Evolutionary conservation across 2,797 vertebrate species (phyloP).

Genomic region (Argyrosomus regius): DNA sequence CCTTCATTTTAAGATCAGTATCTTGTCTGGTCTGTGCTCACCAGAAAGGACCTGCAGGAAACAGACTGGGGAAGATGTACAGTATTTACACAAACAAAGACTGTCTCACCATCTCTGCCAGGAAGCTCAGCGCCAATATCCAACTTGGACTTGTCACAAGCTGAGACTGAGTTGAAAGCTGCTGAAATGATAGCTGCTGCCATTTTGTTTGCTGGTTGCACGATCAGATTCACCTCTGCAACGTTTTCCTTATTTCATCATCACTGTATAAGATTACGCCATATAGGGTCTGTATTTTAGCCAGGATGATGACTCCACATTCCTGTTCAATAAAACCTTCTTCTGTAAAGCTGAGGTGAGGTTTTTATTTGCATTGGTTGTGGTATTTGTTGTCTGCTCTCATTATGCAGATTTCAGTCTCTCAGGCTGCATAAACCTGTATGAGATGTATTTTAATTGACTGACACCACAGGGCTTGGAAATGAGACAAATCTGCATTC

Average conservation of each 20-base stretch:
- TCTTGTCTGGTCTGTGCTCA: constrained; percentile 26
- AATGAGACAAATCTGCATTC: background rate
- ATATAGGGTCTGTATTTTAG: background rate
- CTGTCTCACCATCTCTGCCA: constrained; percentile 52
- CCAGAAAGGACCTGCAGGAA: constrained; percentile 32
- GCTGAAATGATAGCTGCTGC: background rate
- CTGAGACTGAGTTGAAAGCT: constrained; percentile 24
- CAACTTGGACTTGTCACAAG: constrained; percentile 38
- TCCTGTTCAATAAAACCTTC: background rate
- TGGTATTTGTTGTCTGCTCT: background rate
- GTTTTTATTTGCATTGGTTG: background rate
- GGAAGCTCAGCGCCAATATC: constrained; percentile 28
- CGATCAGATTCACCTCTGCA: background rate
- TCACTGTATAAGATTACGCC: background rate
- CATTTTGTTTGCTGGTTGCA: constrained; percentile 21
- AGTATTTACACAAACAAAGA: constrained; percentile 63
- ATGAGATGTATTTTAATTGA: background rate
- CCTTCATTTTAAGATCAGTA: constrained; percentile 13
- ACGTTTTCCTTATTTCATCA: background rate
- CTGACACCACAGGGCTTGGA: background rate
- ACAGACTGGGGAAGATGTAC: constrained; percentile 54
- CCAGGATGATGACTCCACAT: background rate
- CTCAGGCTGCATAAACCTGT: background rate
- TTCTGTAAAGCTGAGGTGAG: background rate
- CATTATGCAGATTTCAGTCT: too few species aligned